Percentiles rank a stretch among this genome's conserved stretches.
These are phyloP conservation scores for Chiridota heheva DNA, from an alignment of 35 echinoderm and acorn worm genomes.

Conservation along the genomic window DNA sequence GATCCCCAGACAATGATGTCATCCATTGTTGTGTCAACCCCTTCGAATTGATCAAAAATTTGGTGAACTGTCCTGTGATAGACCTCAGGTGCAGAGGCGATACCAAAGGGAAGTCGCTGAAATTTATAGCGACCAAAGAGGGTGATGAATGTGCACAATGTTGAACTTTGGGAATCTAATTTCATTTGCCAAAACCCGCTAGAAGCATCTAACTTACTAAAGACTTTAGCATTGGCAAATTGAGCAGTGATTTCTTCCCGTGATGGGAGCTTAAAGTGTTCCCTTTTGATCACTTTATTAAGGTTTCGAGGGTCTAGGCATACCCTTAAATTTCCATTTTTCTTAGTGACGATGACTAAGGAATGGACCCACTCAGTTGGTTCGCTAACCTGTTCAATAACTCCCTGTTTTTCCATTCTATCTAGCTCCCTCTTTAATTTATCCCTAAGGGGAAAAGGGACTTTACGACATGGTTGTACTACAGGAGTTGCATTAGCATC, in stretches of 20 bases:
- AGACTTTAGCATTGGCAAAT: slow-evolving; percentile 51
- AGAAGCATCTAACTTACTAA: slow-evolving; percentile 47
- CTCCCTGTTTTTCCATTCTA: slow-evolving; percentile 11
- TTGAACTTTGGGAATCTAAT: slow-evolving; percentile 29
- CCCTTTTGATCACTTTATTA: slow-evolving; percentile 23
- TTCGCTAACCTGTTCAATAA: slow-evolving; percentile 29
- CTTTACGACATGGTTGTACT: slow-evolving; percentile 36
- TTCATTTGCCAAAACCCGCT: slow-evolving; percentile 45
- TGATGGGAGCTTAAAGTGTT: slow-evolving; percentile 50
- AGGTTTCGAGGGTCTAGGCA: slow-evolving; percentile 32
- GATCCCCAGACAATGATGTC: slow-evolving; percentile 36
- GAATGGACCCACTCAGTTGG: slow-evolving; percentile 33
- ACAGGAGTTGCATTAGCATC: slow-evolving; percentile 18
- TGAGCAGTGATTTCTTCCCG: slow-evolving; percentile 49
- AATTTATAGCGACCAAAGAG: slow-evolving; percentile 36
- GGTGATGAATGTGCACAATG: slow-evolving; percentile 43
- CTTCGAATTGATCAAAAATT: slow-evolving; percentile 11
- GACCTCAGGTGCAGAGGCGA: slow-evolving; percentile 15
- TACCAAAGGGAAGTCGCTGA: slow-evolving; percentile 41
- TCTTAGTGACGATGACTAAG: slow-evolving; percentile 8
- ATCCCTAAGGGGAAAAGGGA: slow-evolving; percentile 43
- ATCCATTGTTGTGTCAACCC: slow-evolving; percentile 30
- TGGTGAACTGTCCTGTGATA: not conserved
- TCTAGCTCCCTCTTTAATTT: slow-evolving; percentile 42
- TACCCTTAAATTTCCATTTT: slow-evolving; percentile 40